Evolutionary conservation across 2,888 invertebrate species (phyloP), one percentile per base, ranked within the genome.

Genomic region (Lathronympha strigana): DNA sequence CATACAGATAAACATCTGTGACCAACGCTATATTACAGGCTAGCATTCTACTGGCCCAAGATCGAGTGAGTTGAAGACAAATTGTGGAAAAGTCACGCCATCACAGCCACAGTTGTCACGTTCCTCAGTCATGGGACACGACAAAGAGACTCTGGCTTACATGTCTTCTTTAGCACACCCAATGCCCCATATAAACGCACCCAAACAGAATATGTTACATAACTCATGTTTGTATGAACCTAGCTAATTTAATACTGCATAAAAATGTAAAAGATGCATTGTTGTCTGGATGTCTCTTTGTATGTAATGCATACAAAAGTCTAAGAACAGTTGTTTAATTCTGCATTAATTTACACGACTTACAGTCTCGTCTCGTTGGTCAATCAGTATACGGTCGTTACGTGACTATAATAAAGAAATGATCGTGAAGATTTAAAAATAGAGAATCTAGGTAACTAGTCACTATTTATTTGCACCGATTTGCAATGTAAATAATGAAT

Each of bases 381-480:
- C 1, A 17, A 43, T 31, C 25, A 38, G 43, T 43, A 28, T 55
- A 55, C 17, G 31, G n/a, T n/a, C n/a, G n/a, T 19, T 19, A 57
- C 43, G 57, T 57, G 57, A 57, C 31, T 19, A n/a, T 31, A 31
- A 43, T 55, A 55, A 45, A 45, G 43, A 45, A 57, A 45, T 57
- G 57, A 19, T 25, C 43, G 40, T 54, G 54, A 40, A 55, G 36
- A 55, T 55, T 25, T 43, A 17, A 55, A 55, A 40, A 55, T 55
- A 40, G 15, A 40, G 25, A 25, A 8, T 11, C 19, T 43, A 21
- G 19, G 43, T 43, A 43, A 21, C 19, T 43, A 21, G 19, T 19
- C 21, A 43, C 11, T 19, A 43, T 43, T 17, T 28, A 19, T 19
- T 55, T 43, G 23, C 31, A 57, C 17, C 28, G 40, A 55, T 43